Percentiles rank a stretch among this genome's conserved stretches.
These are phyloP conservation scores for Noctuana brunneofusca DNA, from an alignment of 2,888 invertebrate genomes.

Conservation along the genomic window DNA sequence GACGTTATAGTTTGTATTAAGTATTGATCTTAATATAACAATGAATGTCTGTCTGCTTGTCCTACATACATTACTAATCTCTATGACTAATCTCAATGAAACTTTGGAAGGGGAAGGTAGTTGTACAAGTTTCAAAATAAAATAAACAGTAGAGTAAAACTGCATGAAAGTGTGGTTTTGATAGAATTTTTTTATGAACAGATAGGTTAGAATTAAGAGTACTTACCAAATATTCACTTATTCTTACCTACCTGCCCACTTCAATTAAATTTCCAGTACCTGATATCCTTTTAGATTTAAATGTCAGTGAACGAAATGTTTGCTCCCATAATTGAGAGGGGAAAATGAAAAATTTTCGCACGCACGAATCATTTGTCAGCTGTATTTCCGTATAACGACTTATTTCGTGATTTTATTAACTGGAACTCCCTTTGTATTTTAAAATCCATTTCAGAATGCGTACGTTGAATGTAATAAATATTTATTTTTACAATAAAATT, in stretches of 20 bases:
- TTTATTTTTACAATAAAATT: too few relatives aligned
- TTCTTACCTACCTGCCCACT: background rate
- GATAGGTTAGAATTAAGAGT: background rate
- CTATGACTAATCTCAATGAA: too few relatives aligned
- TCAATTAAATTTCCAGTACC: conserved; percentile 7
- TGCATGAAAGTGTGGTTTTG: background rate
- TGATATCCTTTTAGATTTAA: conserved; percentile 8
- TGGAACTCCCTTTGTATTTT: background rate
- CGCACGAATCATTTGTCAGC: conserved; percentile 8
- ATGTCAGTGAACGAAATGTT: conserved; percentile 3
- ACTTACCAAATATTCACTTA: background rate
- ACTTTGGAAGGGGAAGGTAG: too few relatives aligned
- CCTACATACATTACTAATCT: too few relatives aligned
- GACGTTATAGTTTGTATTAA: too few relatives aligned
- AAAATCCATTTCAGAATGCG: background rate
- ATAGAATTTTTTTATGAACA: background rate
- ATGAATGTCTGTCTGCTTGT: too few relatives aligned
- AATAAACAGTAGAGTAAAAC: background rate
- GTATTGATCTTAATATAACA: too few relatives aligned
- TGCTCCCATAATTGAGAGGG: conserved; percentile 7
- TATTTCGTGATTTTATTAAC: conserved; percentile 6
- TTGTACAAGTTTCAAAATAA: background rate
- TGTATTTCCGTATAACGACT: conserved; percentile 3
- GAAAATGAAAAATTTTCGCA: background rate
- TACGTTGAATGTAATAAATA: background rate